phyloP scores from a whole-genome alignment of 1,140 invertebrate species.

The Caerostris extrusa region DNA sequence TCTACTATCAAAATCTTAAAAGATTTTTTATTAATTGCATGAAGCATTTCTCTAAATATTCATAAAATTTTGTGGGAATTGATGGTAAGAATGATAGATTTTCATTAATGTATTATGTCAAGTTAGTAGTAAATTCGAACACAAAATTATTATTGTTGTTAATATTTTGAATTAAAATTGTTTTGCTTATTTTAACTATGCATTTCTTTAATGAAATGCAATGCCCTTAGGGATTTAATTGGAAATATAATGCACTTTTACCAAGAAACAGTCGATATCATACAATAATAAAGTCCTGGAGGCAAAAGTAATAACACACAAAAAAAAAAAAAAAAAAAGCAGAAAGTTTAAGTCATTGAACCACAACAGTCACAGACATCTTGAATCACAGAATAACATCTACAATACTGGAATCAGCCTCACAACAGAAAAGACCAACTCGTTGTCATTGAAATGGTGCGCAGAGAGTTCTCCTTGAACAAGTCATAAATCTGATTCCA shows the following conservation, averaged over 20 bases:
- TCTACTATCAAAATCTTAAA: too few relatives aligned
- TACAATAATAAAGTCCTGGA: background rate
- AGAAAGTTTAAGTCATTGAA: background rate
- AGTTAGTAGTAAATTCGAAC: too few relatives aligned
- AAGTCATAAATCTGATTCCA: constrained; percentile 1
- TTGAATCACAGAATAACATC: background rate
- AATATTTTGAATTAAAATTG: too few relatives aligned
- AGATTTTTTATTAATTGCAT: too few relatives aligned
- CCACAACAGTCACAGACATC: background rate
- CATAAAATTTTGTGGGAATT: too few relatives aligned
- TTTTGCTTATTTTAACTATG: too few relatives aligned
- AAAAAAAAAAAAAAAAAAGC: background rate
- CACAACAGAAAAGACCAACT: background rate
- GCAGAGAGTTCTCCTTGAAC: background rate
- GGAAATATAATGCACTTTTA: background rate
- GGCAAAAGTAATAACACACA: background rate
- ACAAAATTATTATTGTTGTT: too few relatives aligned
- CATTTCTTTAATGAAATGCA: too few relatives aligned
- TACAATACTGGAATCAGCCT: background rate
- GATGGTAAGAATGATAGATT: too few relatives aligned
- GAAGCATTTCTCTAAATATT: too few relatives aligned
- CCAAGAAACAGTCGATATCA: background rate
- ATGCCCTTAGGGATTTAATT: too few relatives aligned
- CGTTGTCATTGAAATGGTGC: background rate
- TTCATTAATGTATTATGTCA: too few relatives aligned